phyloP scores from a whole-genome alignment of 2,113 vertebrate genomes.

The Raja brachyura region DNA sequence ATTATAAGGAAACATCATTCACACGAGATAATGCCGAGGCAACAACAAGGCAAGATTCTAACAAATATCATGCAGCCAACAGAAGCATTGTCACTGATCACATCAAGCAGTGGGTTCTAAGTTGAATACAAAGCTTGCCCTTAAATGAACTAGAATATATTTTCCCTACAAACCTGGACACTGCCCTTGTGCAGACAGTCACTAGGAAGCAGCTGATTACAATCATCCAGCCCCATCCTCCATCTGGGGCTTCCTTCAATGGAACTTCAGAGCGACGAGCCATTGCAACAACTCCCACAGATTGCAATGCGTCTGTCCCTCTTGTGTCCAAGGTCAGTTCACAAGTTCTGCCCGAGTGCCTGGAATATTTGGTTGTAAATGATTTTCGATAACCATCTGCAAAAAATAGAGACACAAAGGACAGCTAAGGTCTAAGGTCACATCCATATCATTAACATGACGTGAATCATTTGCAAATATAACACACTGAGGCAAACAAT shows the following conservation, averaged over 20 bases:
- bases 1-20: not conserved
- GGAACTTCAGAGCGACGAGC: conserved; percentile 39
- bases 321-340: not conserved
- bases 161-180: conserved; percentile 70
- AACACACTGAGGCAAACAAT: not conserved
- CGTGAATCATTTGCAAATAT: not conserved
- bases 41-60: not conserved
- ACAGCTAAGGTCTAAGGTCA: not conserved
- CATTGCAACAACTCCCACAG: conserved; percentile 43
- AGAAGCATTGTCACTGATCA: not conserved
- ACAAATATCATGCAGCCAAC: not conserved
- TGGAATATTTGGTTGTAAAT: not conserved
- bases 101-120: not conserved
- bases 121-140: no score
- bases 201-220: conserved; percentile 82
- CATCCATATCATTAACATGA: not conserved
- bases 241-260: conserved; percentile 60
- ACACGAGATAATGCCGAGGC: not conserved
- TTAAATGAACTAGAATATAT: not conserved
- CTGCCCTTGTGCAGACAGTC: conserved; percentile 82
- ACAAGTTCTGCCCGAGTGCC: not conserved
- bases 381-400: conserved; percentile 21
- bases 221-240: conserved; percentile 94
- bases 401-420: not conserved
- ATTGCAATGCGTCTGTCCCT: not conserved